Evolutionary conservation across 2,797 vertebrate species (phyloP).

Genomic region (Gila robusta): DNA sequence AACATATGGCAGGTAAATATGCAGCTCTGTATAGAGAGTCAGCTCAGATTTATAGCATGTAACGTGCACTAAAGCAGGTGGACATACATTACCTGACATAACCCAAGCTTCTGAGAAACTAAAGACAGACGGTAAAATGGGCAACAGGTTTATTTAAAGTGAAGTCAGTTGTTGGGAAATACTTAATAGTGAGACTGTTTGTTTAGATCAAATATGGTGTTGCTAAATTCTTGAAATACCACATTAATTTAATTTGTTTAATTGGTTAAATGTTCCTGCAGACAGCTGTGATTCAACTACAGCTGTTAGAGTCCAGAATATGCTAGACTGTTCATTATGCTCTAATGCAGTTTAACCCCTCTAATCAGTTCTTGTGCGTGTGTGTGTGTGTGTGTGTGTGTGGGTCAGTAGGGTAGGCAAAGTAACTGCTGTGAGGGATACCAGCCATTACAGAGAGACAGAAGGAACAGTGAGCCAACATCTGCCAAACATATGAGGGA

Average conservation of each 20-base stretch:
- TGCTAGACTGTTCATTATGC: neutral
- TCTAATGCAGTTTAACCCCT: conserved; percentile 2
- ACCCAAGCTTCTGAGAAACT: conserved; percentile 38
- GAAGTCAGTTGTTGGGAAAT: conserved; percentile 45
- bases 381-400: neutral
- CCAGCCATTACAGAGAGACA: conserved; percentile 75
- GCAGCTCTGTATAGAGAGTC: neutral
- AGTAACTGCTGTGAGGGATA: conserved; percentile 74
- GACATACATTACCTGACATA: conserved; percentile 25
- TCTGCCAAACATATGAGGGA: conserved; percentile 80
- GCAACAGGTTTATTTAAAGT: conserved; percentile 34
- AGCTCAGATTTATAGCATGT: conserved; percentile 1
- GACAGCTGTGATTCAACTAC: neutral
- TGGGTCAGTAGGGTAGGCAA: conserved; percentile 58
- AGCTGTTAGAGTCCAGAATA: neutral
- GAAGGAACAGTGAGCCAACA: conserved; percentile 75
- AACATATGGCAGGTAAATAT: neutral
- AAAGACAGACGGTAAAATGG: neutral
- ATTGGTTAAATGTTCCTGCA: conserved; percentile 26
- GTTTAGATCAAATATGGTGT: conserved; percentile 20
- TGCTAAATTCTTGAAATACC: conserved; percentile 32
- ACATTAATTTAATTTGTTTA: conserved; percentile 10
- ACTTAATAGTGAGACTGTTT: conserved; percentile 32
- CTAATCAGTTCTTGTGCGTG: neutral
- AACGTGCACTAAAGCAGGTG: neutral